Conservation (phyloP, 2,113 vertebrate genomes). For the Lanius ludovicianus region DNA sequence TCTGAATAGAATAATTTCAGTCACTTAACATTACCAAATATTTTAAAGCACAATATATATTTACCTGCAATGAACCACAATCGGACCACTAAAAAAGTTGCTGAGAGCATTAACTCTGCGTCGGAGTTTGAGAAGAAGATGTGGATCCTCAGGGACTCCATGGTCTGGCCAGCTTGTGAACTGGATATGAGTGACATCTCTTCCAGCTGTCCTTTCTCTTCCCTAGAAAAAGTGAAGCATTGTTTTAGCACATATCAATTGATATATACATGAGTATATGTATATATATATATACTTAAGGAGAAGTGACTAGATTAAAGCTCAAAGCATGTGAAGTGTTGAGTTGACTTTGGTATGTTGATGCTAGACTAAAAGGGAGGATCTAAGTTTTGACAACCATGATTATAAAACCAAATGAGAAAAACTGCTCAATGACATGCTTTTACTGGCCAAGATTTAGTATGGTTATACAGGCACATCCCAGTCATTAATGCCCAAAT, state of each 20-base stretch:
- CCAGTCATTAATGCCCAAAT: not conserved
- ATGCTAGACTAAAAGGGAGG: not conserved
- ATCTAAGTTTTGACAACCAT: not conserved
- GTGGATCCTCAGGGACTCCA: slow-evolving; percentile 89
- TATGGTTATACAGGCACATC: not conserved
- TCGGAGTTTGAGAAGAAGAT: slow-evolving; percentile 91
- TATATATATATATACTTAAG: no score
- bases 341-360: not conserved
- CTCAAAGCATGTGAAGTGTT: not conserved
- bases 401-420: not conserved
- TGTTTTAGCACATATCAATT: not conserved
- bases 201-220: slow-evolving; percentile 82
- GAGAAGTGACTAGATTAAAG: not conserved
- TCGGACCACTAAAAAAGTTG: slow-evolving; percentile 93
- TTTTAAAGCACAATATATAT: not conserved
- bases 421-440: not conserved
- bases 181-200: slow-evolving; percentile 94
- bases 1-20: not conserved
- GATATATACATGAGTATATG: no score
- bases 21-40: not conserved
- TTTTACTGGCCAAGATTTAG: not conserved
- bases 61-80: slow-evolving; percentile 96
- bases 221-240: slow-evolving; percentile 68
- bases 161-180: slow-evolving; percentile 98
- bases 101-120: slow-evolving; percentile 91